Base-by-base conservation (phyloP, 2,113 vertebrate genomes). In the Neomonachus schauinslandi region DNA sequence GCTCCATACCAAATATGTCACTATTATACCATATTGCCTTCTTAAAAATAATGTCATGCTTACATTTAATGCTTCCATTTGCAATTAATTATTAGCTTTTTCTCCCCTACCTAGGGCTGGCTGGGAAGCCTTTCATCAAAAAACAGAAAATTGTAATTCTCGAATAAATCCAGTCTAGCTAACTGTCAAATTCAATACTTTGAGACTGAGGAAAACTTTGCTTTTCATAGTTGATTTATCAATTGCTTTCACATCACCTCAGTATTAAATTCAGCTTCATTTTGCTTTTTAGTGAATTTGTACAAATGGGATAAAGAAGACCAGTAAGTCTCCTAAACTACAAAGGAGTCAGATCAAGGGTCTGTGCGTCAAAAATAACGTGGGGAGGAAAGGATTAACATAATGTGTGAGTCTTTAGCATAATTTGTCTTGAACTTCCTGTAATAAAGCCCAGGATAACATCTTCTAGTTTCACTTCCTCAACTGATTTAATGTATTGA, bases 241-340 rank as follows among this genome's bases (percentile, higher is more conserved):
- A 46, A 49, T 82, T 88, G 59, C 49, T 96, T 97, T 96, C 82
- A 74, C 19, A 90, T 63, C 10, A 76, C 31, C 49, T 96, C 36
- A 76, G n/a, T 88, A 74, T 61, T 94, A 53, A 95, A 97, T 85
- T 89, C n/a, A 80, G 55, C 16, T 85, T 55, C 24, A 69, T 92
- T 92, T 97, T 76, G 26, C 57, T 85, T 82, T 96, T 91, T 90
- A 57, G 92, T 74, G 57, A 88, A 95, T 94, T 92, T 91, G 53
- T 5, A 46, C 4, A 91, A 96, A 92, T 80, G 24, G 6, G 69
- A n/a, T 97, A 69, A 94, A 94, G 76, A 80, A 49, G 90, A 90
- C 15, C 74, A 91, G 15, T 74, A 83, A 49, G n/a, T 61, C 94
- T 83, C 69, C 11, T 69, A 67, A 93, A 93, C 46, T 95, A 80